A percentile compares a stretch with the other conserved stretches of the same genome.
Conservation (phyloP, 2,888 invertebrate species). For the Celastrina argiolus region DNA sequence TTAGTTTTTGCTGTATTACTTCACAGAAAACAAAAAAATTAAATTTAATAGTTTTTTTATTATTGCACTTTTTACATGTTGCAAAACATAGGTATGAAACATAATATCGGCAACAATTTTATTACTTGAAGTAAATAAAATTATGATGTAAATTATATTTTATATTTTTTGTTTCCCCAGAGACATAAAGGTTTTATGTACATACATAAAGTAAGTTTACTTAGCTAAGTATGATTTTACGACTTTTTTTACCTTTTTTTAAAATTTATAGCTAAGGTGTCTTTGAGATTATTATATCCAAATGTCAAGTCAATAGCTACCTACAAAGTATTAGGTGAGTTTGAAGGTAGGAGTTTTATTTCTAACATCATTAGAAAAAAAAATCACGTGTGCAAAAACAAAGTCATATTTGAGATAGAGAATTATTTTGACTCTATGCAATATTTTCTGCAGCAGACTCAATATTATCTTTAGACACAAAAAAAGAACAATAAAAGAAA, state of each 20-base stretch:
- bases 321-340: too few species aligned
- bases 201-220: neutral
- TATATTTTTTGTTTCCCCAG: neutral
- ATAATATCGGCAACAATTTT: neutral
- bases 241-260: neutral
- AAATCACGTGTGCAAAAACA: too few species aligned
- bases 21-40: neutral
- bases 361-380: too few species aligned
- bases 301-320: too few species aligned
- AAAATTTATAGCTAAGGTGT: too few species aligned
- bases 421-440: too few species aligned
- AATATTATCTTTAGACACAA: neutral
- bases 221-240: neutral
- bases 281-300: too few species aligned
- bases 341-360: too few species aligned
- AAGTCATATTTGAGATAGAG: too few species aligned
- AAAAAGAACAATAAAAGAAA: conserved; percentile 9
- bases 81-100: neutral
- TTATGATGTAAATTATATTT: neutral
- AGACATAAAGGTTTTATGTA: neutral
- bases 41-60: conserved; percentile 11
- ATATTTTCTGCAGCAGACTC: neutral
- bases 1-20: neutral
- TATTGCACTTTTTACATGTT: neutral
- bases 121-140: conserved; percentile 1